Evolutionary conservation across 35 echinoderm and acorn worm species (phyloP).

Genomic region (Antedon bifida): DNA sequence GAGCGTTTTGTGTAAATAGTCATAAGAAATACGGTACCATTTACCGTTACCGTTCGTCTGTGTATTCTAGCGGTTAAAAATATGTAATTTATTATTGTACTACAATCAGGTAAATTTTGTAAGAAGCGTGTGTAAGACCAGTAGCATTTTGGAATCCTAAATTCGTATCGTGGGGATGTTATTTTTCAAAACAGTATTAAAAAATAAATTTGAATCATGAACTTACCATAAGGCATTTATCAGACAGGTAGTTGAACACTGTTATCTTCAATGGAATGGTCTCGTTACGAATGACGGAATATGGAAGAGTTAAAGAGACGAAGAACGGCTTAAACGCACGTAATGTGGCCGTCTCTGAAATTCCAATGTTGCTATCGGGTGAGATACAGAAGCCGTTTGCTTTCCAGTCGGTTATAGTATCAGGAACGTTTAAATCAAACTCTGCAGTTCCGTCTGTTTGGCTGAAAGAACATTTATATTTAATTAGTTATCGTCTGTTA

Average conservation of each 20-base stretch:
- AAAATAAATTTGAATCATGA: no score
- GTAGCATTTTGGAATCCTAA: no score
- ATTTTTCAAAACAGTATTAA: no score
- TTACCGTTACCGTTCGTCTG: no score
- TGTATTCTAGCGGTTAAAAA: no score
- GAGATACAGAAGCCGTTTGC: constrained; percentile 49
- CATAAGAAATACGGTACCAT: no score
- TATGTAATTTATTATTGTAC: no score
- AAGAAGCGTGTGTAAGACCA: no score
- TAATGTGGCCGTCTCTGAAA: constrained; percentile 17
- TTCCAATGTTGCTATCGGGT: constrained; percentile 24
- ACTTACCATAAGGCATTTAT: constrained; percentile 54
- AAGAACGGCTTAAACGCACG: constrained; percentile 71
- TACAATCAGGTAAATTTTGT: no score
- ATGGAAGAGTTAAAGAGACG: constrained; percentile 45
- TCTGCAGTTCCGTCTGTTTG: not conserved
- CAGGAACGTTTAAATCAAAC: constrained; percentile 21
- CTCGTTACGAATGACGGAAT: constrained; percentile 60
- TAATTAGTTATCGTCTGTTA: no score
- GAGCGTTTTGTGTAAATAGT: no score
- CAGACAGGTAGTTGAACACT: constrained; percentile 56
- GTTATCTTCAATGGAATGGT: constrained; percentile 46
- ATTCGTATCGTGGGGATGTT: no score
- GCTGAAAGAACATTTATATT: not conserved
- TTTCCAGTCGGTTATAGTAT: constrained; percentile 69